phyloP scores from a whole-genome alignment of 2,888 invertebrate genomes.

The Magallana nippona region DNA sequence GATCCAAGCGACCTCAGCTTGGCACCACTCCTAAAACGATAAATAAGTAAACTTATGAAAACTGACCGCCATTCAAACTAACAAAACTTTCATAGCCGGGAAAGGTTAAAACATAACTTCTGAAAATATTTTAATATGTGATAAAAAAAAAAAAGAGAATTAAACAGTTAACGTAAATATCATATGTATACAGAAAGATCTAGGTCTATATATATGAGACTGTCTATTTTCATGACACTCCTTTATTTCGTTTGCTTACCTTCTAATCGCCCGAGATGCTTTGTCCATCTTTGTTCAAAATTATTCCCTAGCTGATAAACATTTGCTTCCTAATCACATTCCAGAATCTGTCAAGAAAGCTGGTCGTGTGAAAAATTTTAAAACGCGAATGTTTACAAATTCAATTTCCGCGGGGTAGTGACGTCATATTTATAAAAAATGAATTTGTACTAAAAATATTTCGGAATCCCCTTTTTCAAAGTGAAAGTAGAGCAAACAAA shows the following conservation, averaged over 20 bases:
- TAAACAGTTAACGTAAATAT: no score
- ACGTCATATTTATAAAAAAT: not conserved
- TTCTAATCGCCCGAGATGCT: constrained; percentile 70
- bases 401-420: constrained; percentile 35
- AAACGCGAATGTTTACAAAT: constrained; percentile 11
- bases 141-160: no score
- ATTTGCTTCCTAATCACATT: no score
- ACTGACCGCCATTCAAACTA: no score
- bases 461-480: not conserved
- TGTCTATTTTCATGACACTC: no score
- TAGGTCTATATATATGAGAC: no score
- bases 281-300: constrained; percentile 66
- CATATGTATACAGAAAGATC: no score
- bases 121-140: no score
- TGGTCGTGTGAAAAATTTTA: not conserved
- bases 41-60: not conserved
- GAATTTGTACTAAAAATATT: not conserved
- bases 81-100: no score
- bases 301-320: not conserved
- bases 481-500: constrained; percentile 8
- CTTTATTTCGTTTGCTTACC: constrained; percentile 54
- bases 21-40: constrained; percentile 80
- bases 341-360: no score
- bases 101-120: no score
- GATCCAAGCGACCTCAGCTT: constrained; percentile 79